Evolutionary conservation across 2,888 invertebrate genomes (phyloP).

Genomic region (Drosophila subquinaria): DNA sequence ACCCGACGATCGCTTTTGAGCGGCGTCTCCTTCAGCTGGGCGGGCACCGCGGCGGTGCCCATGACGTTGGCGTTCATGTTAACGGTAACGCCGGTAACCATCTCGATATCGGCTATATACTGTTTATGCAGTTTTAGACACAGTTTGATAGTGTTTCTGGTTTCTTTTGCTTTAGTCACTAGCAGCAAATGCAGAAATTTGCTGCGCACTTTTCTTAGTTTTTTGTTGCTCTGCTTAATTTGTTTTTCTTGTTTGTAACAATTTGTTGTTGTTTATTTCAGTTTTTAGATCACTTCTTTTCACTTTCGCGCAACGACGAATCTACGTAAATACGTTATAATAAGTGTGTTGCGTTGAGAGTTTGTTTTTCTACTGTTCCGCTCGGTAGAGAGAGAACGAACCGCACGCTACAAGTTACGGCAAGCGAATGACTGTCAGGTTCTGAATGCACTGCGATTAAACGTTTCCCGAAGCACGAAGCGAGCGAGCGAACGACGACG

Average conservation of each 20-base stretch:
- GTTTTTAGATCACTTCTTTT: constrained; percentile 61
- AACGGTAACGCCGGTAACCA: constrained; percentile 85
- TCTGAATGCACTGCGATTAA: constrained; percentile 83
- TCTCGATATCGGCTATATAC: constrained; percentile 72
- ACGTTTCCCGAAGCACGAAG: constrained; percentile 68
- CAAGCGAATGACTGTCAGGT: constrained; percentile 84
- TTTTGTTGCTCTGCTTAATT: constrained; percentile 36
- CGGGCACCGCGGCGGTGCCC: constrained; percentile 78
- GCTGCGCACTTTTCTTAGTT: constrained; percentile 54
- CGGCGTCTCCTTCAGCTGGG: constrained; percentile 80
- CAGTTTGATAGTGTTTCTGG: constrained; percentile 57
- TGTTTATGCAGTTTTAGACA: constrained; percentile 67
- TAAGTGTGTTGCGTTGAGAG: constrained; percentile 35
- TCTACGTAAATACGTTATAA: constrained; percentile 55
- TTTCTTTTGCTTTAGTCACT: constrained; percentile 37
- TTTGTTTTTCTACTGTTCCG: constrained; percentile 32
- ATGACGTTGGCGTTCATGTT: constrained; percentile 83
- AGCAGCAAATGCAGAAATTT: constrained; percentile 57
- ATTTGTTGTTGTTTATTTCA: constrained; percentile 36
- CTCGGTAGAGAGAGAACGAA: constrained; percentile 49
- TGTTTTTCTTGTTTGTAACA: constrained; percentile 13
- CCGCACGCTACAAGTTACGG: constrained; percentile 81
- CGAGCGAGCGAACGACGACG: constrained; percentile 40
- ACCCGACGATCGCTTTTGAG: constrained; percentile 85
- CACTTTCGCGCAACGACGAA: constrained; percentile 69